Base-by-base conservation (phyloP, 92 coral and sea anemone genomes). In the Siderastrea radians region DNA sequence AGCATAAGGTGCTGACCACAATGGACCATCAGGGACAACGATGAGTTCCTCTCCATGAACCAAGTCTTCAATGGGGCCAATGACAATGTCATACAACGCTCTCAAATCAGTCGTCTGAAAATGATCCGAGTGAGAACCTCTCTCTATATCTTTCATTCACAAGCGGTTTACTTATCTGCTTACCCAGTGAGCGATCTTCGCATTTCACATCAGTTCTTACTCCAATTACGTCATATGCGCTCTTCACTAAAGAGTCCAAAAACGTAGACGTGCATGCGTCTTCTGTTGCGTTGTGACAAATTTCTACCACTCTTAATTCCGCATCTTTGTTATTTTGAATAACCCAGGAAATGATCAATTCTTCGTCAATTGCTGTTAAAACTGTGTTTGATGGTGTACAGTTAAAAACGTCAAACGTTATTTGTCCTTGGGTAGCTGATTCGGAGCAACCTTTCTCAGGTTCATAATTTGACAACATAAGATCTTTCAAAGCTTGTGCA, bases 21-120 rank as follows among this genome's bases (percentile, higher is more conserved):
- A 55, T 50, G 71, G 49, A 5, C 72, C 65, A 72, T 86, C 90
- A 50, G 90, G 90, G 14, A 86, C 90, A 54, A 86, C 49, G 49
- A 65, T 68, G 10, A 86, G 68, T 57, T 78, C 78, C 11, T 72
- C 74, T 5, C 78, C 90, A n/a, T 50, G 38, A 12, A 77, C 54
- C 16, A 66, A n/a, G 49, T 86, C 77, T 38, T 13, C 63, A 16
- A 78, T 60, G 1, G 84, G 90, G 3, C 80, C 50, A 46, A 86
- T 65, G 43, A 17, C 49, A 7, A 66, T 38, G 44, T 66, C 49
- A 66, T 38, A 66, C 71, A 66, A 66, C 26, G 43, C 46, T 19
- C 10, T 17, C 43, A 66, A 66, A 26, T 2, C 46, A 66, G 57
- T 0, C 57, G 57, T 53, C 57, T 53, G 57, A 53, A 10, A 6